Conservation (phyloP, 2,888 invertebrate genomes). For the Adelognathus sp. region DNA sequence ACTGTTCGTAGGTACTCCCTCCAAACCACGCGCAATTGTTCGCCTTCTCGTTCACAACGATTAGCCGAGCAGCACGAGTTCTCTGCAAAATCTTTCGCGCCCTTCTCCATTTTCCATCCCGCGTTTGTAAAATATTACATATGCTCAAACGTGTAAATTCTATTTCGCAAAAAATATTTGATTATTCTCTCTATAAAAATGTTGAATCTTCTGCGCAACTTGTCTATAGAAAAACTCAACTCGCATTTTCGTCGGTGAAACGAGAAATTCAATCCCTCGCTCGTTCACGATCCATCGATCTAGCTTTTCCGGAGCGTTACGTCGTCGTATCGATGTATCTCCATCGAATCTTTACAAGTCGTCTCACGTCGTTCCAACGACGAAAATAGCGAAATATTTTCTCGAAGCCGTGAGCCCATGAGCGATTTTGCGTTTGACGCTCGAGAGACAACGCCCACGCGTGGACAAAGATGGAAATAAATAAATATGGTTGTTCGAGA, state of each 20-base stretch:
- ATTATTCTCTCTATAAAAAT: constrained; percentile 75
- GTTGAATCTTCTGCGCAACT: constrained; percentile 66
- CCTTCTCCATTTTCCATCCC: not conserved
- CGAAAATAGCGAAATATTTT: constrained; percentile 23
- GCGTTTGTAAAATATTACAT: constrained; percentile 73
- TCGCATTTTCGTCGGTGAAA: constrained; percentile 23
- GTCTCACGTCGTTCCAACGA: constrained; percentile 50
- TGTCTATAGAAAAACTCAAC: constrained; percentile 26
- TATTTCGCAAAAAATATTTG: constrained; percentile 78
- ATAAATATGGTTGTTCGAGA: constrained; percentile 38
- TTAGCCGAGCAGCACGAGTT: not conserved
- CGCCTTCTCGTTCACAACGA: not conserved
- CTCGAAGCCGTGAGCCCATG: constrained; percentile 7
- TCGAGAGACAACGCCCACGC: constrained; percentile 41
- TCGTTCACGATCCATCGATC: constrained; percentile 10
- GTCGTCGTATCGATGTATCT: not conserved
- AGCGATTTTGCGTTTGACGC: constrained; percentile 15
- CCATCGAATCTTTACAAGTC: not conserved
- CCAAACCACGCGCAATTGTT: constrained; percentile 54
- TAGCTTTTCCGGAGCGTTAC: not conserved
- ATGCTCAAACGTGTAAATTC: constrained; percentile 71
- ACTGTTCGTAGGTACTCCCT: constrained; percentile 72
- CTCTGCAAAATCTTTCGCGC: not conserved
- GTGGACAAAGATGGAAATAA: constrained; percentile 34
- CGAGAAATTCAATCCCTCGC: not conserved